Base-by-base conservation (phyloP, 1,140 invertebrate genomes). In the Antheraea pernyi region DNA sequence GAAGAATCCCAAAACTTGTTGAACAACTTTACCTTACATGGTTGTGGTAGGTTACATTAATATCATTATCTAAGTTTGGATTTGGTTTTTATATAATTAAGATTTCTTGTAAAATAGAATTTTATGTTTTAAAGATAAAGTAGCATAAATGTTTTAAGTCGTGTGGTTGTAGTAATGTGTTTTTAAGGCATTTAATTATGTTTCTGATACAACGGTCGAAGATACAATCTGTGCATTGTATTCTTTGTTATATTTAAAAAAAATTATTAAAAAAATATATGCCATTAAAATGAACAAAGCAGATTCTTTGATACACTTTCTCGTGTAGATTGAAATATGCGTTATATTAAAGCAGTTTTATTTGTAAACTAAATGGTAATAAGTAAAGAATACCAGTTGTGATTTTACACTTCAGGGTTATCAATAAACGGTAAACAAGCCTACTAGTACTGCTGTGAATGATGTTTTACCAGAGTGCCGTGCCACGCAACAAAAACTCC, bases 401-500 rank as follows among this genome's bases (percentile, higher is more conserved):
- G 22, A 30, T 4, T 2, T 53, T 16, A 53, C 16, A 16, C 16
- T 16, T 53, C 16, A 53, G 46, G 11, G 46, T 53, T 53, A 42
- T 53, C 46, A 53, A 53, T 42, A 53, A 13, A 53, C 46, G 16
- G 16, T 53, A 53, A 53, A 53, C 65, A 37, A 46, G 36, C 61
- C 22, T 61, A 61, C 22, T 30, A 30, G 60, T 22, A 36, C 19
- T 16, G 22, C 19, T 22, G 60, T 61, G 60, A 61, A 67, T 59
- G 58, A 61, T 70, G 71, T 76, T 72, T 73, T 59, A 69, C 62
- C 68, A 73, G 58, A 8, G 36, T 18, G 19, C n/a, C 62, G 36
- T 30, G 37, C 16, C 16, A 22, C 61, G 61, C 39, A 75, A 81
- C 72, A 85, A 88, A 87, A 89, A 86, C 77, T 73, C 70, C 71